Base-by-base conservation (phyloP, 1,140 invertebrate genomes). In the Macrocentrus cingulum region DNA sequence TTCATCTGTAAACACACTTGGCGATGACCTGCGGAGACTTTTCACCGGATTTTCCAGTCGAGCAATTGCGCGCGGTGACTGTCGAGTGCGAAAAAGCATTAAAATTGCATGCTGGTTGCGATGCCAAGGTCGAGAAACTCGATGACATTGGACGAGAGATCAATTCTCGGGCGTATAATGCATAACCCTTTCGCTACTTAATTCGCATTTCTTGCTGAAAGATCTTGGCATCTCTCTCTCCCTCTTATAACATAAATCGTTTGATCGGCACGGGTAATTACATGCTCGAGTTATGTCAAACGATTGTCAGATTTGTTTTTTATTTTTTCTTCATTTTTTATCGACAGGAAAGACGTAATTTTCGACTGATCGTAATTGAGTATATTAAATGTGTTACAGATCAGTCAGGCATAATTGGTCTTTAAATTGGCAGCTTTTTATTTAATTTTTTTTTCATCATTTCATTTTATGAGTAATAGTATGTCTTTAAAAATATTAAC, bases 141-240 rank as follows among this genome's bases (percentile, higher is more conserved):
- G 46, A 49, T 34, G 46, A 34, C 46, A 49, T 49, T 49, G 46
- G 46, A 4, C 7, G 8, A n/a, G 25, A 49, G 46, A 34, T 34
- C 23, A 22, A 22, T 49, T 49, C 25, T 49, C 19, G 16, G 13
- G 29, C 46, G n/a, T n/a, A n/a, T n/a, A n/a, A n/a, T n/a, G n/a
- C n/a, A n/a, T n/a, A n/a, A n/a, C n/a, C 46, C 25, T 49, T 49
- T 49, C 16, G 25, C 23, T 49, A 20, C 22, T 49, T 49, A 48
- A 48, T n/a, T 39, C 13, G 9, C 25, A 29, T 29, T 15, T 15
- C 20, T 29, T 15, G 20, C 22, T 45, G 18, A 25, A 4, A 23
- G 19, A 23, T 29, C 25, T 29, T 9, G n/a, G n/a, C n/a, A n/a
- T n/a, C n/a, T n/a, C n/a, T 45, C 19, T 20, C 19, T 20, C 22